Conservation (phyloP, 2,888 invertebrate genomes). For the Mimachlamys varia region DNA sequence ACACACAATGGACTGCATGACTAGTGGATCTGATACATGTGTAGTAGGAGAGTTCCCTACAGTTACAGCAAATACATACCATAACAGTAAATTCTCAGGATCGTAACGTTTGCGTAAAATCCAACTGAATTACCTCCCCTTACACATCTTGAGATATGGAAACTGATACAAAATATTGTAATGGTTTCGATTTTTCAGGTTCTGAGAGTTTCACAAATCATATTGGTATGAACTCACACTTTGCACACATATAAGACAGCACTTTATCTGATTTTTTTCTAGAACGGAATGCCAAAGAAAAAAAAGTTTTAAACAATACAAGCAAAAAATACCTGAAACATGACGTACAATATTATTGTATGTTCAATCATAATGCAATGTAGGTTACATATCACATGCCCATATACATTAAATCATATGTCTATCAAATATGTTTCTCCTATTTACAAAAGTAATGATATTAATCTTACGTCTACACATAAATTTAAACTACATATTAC, state of each 20-base stretch:
- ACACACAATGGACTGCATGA: not conserved
- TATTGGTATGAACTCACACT: not conserved
- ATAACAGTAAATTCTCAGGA: not conserved
- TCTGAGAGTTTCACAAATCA: not conserved
- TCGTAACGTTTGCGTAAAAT: conserved; percentile 6
- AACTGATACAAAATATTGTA: too few relatives aligned
- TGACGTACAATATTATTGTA: not conserved
- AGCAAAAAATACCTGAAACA: not conserved
- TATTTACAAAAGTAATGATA: not conserved
- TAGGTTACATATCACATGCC: not conserved
- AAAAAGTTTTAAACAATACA: not conserved
- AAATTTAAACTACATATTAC: not conserved
- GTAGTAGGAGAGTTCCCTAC: not conserved
- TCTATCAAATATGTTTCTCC: too few relatives aligned
- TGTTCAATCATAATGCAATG: not conserved
- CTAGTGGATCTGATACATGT: not conserved
- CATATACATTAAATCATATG: not conserved
- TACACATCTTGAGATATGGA: not conserved
- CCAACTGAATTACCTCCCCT: not conserved
- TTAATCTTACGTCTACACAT: not conserved
- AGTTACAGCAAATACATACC: not conserved
- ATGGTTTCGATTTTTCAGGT: too few relatives aligned
- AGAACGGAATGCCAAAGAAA: not conserved
- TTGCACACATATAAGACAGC: not conserved
- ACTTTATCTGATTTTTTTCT: not conserved